Percentiles rank a stretch among this genome's conserved stretches.
Conservation (phyloP, 2,888 invertebrate species). For the Ganaspis brasiliensis region DNA sequence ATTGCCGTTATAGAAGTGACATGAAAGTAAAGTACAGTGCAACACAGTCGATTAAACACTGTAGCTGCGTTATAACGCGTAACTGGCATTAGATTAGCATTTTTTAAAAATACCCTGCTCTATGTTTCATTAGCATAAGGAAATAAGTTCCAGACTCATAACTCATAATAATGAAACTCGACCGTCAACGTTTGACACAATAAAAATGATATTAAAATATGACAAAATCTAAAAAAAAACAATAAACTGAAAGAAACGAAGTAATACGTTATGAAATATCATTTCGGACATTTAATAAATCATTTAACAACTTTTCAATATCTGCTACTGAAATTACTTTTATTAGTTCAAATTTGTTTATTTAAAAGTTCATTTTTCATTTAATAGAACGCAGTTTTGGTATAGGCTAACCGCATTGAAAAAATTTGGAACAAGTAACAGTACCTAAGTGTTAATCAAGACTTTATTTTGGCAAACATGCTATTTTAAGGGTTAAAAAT, state of each 20-base stretch:
- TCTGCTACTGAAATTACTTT: too few relatives aligned
- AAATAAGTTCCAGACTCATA: neutral
- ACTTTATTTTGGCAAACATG: too few relatives aligned
- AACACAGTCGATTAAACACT: slow-evolving; percentile 62
- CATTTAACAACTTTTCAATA: too few relatives aligned
- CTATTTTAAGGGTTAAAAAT: too few relatives aligned
- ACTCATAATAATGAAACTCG: neutral
- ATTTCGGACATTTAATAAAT: too few relatives aligned
- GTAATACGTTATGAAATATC: too few relatives aligned
- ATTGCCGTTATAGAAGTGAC: slow-evolving; percentile 53
- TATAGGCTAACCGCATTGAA: too few relatives aligned
- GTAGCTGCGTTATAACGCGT: slow-evolving; percentile 56
- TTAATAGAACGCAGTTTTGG: too few relatives aligned
- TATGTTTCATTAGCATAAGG: neutral
- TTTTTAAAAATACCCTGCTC: neutral
- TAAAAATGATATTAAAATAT: neutral
- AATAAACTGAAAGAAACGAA: neutral
- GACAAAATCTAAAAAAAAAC: neutral
- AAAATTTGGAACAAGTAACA: too few relatives aligned
- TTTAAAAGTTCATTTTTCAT: too few relatives aligned
- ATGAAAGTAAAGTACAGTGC: slow-evolving; percentile 61
- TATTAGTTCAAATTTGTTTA: too few relatives aligned
- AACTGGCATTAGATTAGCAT: slow-evolving; percentile 16
- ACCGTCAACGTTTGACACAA: neutral
- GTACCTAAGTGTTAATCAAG: too few relatives aligned